Evolutionary conservation across 2,797 vertebrate genomes (phyloP).

Genomic region (Lepus townsendii): DNA sequence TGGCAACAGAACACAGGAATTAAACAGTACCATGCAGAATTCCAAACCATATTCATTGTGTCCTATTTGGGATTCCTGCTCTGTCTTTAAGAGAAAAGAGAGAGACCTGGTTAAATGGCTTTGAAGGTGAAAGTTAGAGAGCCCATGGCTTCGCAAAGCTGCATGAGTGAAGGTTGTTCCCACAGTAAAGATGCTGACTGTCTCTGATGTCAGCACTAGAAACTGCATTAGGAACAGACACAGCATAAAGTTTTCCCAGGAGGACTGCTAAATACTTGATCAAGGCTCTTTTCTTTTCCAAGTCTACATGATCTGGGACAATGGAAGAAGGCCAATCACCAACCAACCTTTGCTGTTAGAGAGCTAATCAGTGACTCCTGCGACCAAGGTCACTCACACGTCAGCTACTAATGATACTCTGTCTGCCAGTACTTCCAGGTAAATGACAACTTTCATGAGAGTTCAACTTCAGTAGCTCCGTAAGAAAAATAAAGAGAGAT

Average conservation of each 20-base stretch:
- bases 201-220: rapidly evolving
- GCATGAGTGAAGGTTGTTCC: background rate
- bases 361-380: background rate
- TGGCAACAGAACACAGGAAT: constrained; percentile 36
- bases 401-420: background rate
- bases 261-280: background rate
- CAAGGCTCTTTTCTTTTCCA: background rate
- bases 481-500: background rate
- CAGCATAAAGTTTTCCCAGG: background rate
- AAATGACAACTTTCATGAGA: background rate
- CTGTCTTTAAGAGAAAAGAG: background rate
- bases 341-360: background rate
- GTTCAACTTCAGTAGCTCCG: background rate
- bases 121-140: background rate
- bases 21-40: background rate
- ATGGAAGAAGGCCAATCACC: background rate
- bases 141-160: background rate
- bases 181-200: background rate
- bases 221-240: background rate
- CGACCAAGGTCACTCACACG: background rate
- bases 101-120: background rate
- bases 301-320: background rate
- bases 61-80: background rate
- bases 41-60: constrained; percentile 23
- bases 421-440: background rate